These are phyloP conservation scores for Rallus limicola DNA, from an alignment of 2,113 vertebrate species.

Conservation along the genomic window DNA sequence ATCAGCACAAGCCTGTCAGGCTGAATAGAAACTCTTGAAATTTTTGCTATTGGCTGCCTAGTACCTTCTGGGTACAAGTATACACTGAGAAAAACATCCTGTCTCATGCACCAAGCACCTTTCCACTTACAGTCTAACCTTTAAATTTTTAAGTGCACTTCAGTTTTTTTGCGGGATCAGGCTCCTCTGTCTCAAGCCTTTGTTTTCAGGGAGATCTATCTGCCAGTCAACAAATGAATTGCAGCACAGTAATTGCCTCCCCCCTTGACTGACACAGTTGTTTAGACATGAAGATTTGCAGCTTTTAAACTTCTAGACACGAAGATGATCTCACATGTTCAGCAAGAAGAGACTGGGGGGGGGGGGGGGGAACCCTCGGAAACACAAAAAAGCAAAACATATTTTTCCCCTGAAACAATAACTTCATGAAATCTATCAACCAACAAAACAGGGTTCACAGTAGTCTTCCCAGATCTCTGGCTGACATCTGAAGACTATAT, in stretches of 20 bases:
- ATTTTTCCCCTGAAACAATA: not conserved
- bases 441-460: not conserved
- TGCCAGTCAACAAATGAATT: slow-evolving; percentile 12
- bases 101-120: not conserved
- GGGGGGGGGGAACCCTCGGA: not conserved
- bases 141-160: slow-evolving; percentile 30
- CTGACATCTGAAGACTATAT: not conserved
- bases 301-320: slow-evolving; percentile 10
- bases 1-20: not conserved
- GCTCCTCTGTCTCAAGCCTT: not conserved
- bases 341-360: not conserved
- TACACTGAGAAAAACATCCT: not conserved
- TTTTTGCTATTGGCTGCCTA: not conserved
- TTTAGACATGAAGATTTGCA: slow-evolving; percentile 15
- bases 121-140: slow-evolving; percentile 3
- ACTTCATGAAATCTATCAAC: slow-evolving; percentile 9
- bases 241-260: slow-evolving; percentile 4
- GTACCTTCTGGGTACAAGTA: slow-evolving; percentile 18
- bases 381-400: not conserved
- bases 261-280: not conserved
- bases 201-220: slow-evolving; percentile 13
- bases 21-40: not conserved
- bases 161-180: not conserved
- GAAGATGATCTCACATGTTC: not conserved
- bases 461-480: not conserved